These are phyloP conservation scores for Trididemnum nubilum DNA, from an alignment of 23 tunicate species.

Conservation along the genomic window DNA sequence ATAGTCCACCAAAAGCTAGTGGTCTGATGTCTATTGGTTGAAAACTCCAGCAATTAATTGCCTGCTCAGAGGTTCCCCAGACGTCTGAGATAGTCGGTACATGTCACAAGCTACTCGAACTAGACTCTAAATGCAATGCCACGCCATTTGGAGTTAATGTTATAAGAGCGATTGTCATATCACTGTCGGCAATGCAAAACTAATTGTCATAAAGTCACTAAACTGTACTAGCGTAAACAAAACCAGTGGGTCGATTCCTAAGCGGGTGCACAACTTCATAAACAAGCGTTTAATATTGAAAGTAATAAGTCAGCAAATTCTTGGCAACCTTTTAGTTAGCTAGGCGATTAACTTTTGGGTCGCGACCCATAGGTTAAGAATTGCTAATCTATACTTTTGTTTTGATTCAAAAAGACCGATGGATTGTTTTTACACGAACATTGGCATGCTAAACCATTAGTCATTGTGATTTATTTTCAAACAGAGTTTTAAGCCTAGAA, in stretches of 20 bases:
- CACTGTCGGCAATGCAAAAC: not conserved
- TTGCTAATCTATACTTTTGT: too few species aligned
- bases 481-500: too few species aligned
- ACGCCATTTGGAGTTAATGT: not conserved
- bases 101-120: too few species aligned
- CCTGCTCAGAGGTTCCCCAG: too few species aligned
- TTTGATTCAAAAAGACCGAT: too few species aligned
- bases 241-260: not conserved
- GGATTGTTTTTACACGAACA: too few species aligned
- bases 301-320: not conserved
- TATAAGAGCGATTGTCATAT: not conserved
- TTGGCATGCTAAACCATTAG: too few species aligned
- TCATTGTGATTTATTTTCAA: too few species aligned
- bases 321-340: not conserved
- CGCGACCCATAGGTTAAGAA: too few species aligned
- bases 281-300: not conserved
- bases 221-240: not conserved
- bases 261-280: not conserved
- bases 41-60: too few species aligned
- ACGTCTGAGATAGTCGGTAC: too few species aligned
- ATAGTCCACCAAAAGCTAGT: not conserved
- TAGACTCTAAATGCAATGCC: slow-evolving; percentile 5
- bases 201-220: not conserved
- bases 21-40: not conserved
- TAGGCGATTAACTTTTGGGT: not conserved